A percentile compares a stretch with the other conserved stretches of the same genome.
Evolutionary conservation across 2,797 vertebrate genomes (phyloP).

Genomic region (Muscicapa comitata): DNA sequence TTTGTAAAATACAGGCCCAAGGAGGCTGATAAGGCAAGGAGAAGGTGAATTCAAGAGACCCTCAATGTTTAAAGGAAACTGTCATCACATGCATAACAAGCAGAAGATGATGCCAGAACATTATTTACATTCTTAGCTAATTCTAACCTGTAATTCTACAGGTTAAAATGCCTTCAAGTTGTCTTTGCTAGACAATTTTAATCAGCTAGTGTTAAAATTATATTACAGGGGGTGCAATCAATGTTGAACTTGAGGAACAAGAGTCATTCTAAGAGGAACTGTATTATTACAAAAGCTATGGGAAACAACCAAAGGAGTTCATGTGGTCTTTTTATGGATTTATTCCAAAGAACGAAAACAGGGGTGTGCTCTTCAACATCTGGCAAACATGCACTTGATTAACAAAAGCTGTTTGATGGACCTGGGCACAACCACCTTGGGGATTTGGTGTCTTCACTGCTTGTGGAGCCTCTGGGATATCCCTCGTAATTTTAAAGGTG

Average conservation of each 20-base stretch:
- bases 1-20: background rate
- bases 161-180: background rate
- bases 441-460: background rate
- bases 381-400: background rate
- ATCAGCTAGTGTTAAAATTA: background rate
- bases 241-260: background rate
- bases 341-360: background rate
- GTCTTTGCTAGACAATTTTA: background rate
- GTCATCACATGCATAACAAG: background rate
- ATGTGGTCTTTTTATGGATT: background rate
- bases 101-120: background rate
- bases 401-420: background rate
- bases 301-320: background rate
- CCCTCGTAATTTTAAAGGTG: background rate
- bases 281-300: background rate
- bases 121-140: background rate
- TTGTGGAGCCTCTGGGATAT: background rate
- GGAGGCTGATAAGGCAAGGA: background rate
- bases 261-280: background rate
- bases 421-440: background rate
- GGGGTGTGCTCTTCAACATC: background rate
- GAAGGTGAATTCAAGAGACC: background rate
- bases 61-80: background rate
- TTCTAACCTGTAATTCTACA: background rate
- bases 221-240: background rate